A percentile compares a stretch with the other conserved stretches of the same genome.
phyloP scores from a whole-genome alignment of 2,888 invertebrate genomes.

The Parasteatoda lunata region DNA sequence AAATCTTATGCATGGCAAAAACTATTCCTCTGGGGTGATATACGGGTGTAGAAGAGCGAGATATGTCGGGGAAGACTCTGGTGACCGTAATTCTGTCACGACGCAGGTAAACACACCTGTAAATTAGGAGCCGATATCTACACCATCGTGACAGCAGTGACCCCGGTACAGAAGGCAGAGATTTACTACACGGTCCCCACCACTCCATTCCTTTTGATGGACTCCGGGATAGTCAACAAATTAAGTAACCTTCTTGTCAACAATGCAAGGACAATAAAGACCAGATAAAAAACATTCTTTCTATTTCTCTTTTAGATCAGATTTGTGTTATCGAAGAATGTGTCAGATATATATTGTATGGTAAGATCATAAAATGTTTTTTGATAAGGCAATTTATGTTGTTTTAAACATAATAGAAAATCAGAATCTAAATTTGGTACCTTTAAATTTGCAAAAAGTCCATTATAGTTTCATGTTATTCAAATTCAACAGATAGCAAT shows the following conservation, averaged over 20 bases:
- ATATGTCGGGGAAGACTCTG: constrained; percentile 15
- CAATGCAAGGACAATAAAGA: background rate
- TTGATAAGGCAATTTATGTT: too few species aligned
- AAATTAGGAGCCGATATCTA: constrained; percentile 68
- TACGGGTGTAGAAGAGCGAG: constrained; percentile 45
- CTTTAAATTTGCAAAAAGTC: too few species aligned
- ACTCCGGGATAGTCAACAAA: constrained; percentile 55
- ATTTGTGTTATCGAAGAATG: too few species aligned
- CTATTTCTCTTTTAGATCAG: too few species aligned
- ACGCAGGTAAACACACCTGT: constrained; percentile 68
- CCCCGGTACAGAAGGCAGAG: constrained; percentile 37
- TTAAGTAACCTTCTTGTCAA: constrained; percentile 25
- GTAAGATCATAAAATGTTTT: too few species aligned
- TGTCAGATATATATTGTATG: too few species aligned
- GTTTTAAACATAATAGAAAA: too few species aligned
- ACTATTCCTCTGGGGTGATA: constrained; percentile 55
- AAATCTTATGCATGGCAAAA: background rate
- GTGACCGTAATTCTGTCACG: constrained; percentile 68
- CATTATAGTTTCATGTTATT: too few species aligned
- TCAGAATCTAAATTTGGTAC: too few species aligned
- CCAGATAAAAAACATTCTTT: too few species aligned
- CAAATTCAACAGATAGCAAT: too few species aligned
- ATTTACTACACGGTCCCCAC: constrained; percentile 58
- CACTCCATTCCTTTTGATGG: background rate
- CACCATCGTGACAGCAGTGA: constrained; percentile 63